Percentiles rank a stretch among this genome's conserved stretches.
Conservation (phyloP, 2,113 vertebrate species). For the Erpornis zantholeuca region DNA sequence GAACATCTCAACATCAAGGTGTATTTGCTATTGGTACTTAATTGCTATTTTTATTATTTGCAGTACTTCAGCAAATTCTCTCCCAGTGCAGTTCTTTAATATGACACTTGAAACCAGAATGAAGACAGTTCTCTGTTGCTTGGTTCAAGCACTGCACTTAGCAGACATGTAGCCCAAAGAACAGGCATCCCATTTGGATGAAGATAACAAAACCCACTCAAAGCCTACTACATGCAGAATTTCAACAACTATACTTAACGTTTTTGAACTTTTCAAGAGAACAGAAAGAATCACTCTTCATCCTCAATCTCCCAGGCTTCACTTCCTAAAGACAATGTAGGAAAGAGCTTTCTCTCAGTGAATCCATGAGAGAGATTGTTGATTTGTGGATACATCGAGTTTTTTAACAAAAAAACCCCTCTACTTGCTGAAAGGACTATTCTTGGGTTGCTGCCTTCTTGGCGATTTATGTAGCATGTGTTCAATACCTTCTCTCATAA, state of each 20-base stretch:
- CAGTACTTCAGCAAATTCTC: not conserved
- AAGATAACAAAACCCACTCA: not conserved
- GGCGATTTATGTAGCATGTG: not conserved
- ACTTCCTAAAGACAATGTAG: not conserved
- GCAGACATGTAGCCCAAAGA: not conserved
- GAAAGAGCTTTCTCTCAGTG: not conserved
- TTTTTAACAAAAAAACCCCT: not conserved
- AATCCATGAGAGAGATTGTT: not conserved
- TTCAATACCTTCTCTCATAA: not conserved
- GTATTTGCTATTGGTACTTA: not conserved
- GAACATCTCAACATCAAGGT: not conserved
- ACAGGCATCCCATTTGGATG: not conserved
- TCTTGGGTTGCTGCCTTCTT: not conserved
- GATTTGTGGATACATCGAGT: not conserved
- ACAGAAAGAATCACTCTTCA: not conserved
- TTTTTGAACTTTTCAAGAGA: not conserved
- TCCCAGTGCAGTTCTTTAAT: not conserved
- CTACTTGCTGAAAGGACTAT: not conserved
- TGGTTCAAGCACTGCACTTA: not conserved
- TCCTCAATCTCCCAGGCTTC: not conserved
- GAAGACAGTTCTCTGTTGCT: not conserved
- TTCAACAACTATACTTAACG: not conserved
- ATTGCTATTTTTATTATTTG: not conserved
- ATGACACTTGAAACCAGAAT: not conserved
- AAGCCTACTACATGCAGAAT: not conserved